Evolutionary conservation across 2,113 vertebrate genomes (phyloP).

Genomic region (Polyodon spathula): DNA sequence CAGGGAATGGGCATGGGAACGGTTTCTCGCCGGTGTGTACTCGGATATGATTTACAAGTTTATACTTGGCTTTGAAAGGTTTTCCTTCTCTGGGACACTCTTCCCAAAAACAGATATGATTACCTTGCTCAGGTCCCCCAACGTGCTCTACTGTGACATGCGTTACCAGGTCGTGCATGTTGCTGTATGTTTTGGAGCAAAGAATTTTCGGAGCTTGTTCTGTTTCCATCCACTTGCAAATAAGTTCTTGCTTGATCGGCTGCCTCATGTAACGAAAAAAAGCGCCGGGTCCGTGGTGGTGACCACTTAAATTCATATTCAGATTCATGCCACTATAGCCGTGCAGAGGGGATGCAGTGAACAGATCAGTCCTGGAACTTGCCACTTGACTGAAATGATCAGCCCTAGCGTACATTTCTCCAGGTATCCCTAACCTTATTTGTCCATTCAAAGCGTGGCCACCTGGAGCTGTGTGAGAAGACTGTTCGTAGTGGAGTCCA

Average conservation of each 20-base stretch:
- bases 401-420: slow-evolving; percentile 92
- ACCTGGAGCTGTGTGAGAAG: slow-evolving; percentile 80
- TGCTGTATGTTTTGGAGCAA: slow-evolving; percentile 96
- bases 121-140: slow-evolving; percentile 92
- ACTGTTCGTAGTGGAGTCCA: slow-evolving; percentile 83
- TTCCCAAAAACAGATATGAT: slow-evolving; percentile 98
- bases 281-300: slow-evolving; percentile 83
- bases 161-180: slow-evolving; percentile 95
- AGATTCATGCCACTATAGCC: slow-evolving; percentile 79
- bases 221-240: slow-evolving; percentile 93
- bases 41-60: slow-evolving; percentile 98
- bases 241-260: slow-evolving; percentile 95
- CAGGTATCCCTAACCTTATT: slow-evolving; percentile 93
- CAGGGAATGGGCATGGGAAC: slow-evolving; percentile 95
- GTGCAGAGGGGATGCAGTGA: slow-evolving; percentile 79
- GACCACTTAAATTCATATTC: slow-evolving; percentile 84
- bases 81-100: slow-evolving; percentile 96
- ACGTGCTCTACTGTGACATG: slow-evolving; percentile 98
- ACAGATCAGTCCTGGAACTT: slow-evolving; percentile 82
- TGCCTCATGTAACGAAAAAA: slow-evolving; percentile 98
- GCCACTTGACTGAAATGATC: slow-evolving; percentile 86
- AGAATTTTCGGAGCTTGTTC: slow-evolving; percentile 71
- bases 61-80: slow-evolving; percentile 98
- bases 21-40: slow-evolving; percentile 98
- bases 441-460: slow-evolving; percentile 87